A percentile compares a stretch with the other conserved stretches of the same genome.
Conservation (phyloP, 2,797 vertebrate species). For the Neosalanx taihuensis region DNA sequence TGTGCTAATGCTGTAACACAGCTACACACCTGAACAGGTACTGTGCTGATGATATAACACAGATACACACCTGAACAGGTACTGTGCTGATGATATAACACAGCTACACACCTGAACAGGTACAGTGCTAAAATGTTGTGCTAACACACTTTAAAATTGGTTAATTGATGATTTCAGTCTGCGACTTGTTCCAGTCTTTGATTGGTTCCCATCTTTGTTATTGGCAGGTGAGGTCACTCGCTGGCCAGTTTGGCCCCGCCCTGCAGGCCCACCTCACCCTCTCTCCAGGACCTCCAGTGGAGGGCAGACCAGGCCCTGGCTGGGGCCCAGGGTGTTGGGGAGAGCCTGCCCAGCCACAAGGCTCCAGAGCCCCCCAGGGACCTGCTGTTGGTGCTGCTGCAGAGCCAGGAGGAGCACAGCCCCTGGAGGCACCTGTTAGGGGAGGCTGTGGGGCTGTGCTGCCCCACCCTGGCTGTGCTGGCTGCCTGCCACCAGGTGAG, state of each 20-base stretch:
- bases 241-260: constrained; percentile 72
- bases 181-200: background rate
- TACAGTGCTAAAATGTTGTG: too few species aligned
- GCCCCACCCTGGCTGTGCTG: constrained; percentile 79
- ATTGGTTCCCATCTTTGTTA: background rate
- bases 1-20: constrained; percentile 39
- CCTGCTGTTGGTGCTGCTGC: constrained; percentile 81
- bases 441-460: constrained; percentile 68
- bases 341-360: constrained; percentile 7
- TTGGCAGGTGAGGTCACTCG: constrained; percentile 68
- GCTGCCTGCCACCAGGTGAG: constrained; percentile 84
- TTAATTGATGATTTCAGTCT: background rate
- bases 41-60: background rate
- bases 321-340: background rate
- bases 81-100: background rate
- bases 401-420: constrained; percentile 67
- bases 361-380: constrained; percentile 50
- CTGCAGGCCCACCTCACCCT: constrained; percentile 81
- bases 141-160: background rate
- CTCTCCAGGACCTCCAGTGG: constrained; percentile 76
- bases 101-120: background rate
- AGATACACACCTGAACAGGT: background rate
- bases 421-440: constrained; percentile 75
- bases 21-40: constrained; percentile 80
- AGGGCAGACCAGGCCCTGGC: background rate